Conservation (phyloP, 2,797 vertebrate species). For the Thripadectes ignobilis region DNA sequence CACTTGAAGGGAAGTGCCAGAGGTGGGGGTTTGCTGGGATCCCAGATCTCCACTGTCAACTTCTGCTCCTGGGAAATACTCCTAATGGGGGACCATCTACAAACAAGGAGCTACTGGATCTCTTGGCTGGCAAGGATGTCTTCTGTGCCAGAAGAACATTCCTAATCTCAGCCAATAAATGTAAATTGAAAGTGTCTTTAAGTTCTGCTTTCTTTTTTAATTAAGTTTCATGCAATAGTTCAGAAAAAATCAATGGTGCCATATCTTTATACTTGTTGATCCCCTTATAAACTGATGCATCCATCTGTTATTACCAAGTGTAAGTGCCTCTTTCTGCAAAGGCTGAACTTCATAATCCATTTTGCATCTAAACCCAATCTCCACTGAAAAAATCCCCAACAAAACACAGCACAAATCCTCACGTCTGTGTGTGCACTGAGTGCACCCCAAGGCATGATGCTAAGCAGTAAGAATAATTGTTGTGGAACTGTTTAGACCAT, state of each 20-base stretch:
- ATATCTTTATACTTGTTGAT: background rate
- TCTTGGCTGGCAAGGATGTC: background rate
- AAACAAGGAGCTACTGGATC: background rate
- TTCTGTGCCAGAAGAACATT: background rate
- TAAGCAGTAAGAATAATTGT: background rate
- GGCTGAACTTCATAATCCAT: background rate
- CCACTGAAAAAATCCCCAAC: background rate
- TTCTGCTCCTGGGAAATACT: background rate
- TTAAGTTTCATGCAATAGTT: background rate
- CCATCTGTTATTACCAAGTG: background rate
- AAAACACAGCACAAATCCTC: background rate
- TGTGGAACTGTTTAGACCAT: background rate
- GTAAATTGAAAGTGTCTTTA: background rate
- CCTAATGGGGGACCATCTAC: background rate
- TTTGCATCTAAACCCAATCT: background rate
- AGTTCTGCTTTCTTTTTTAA: background rate
- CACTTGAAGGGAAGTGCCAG: background rate
- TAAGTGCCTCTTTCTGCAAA: background rate
- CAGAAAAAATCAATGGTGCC: background rate
- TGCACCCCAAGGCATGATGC: background rate
- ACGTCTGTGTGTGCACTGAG: background rate
- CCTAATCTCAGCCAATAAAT: background rate
- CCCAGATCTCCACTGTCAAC: background rate
- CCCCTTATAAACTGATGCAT: background rate
- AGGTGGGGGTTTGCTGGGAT: background rate